phyloP scores from a whole-genome alignment of 1,140 invertebrate genomes.

The Magallana angulata region DNA sequence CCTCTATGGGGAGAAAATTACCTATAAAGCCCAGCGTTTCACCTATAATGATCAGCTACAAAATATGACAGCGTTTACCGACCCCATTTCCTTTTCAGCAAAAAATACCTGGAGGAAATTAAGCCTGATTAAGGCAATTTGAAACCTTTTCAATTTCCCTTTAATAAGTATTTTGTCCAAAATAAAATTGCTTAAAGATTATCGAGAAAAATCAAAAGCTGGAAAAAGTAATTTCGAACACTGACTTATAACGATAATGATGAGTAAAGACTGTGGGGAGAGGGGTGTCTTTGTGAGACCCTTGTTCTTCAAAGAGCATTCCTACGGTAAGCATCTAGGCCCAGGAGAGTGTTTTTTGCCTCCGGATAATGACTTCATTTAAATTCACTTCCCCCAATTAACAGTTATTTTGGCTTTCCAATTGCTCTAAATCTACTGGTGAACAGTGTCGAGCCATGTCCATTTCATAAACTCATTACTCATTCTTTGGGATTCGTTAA shows the following conservation, averaged over 20 bases:
- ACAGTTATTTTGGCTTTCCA: constrained; percentile 34
- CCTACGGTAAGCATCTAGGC: not conserved
- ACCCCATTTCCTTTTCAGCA: constrained; percentile 36
- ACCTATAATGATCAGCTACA: constrained; percentile 35
- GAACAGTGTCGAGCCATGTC: constrained; percentile 16
- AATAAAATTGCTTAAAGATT: constrained; percentile 39
- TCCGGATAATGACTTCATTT: constrained; percentile 17
- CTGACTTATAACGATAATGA: constrained; percentile 7
- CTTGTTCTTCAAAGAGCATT: not conserved
- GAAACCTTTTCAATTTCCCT: constrained; percentile 6
- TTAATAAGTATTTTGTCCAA: constrained; percentile 39
- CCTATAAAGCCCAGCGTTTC: constrained; percentile 28
- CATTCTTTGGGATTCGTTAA: constrained; percentile 33
- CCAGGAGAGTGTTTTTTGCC: not conserved
- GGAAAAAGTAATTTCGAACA: constrained; percentile 32
- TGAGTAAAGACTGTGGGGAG: not conserved
- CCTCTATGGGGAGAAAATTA: constrained; percentile 36
- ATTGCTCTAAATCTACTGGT: constrained; percentile 10
- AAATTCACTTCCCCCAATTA: constrained; percentile 34
- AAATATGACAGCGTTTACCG: constrained; percentile 30
- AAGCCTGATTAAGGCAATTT: constrained; percentile 42
- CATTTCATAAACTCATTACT: constrained; percentile 34
- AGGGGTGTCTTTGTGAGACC: not conserved
- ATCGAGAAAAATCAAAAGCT: constrained; percentile 20
- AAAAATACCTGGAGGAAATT: constrained; percentile 42